Conservation (phyloP, 2,797 vertebrate genomes). For the Hozukius guyotensis region DNA sequence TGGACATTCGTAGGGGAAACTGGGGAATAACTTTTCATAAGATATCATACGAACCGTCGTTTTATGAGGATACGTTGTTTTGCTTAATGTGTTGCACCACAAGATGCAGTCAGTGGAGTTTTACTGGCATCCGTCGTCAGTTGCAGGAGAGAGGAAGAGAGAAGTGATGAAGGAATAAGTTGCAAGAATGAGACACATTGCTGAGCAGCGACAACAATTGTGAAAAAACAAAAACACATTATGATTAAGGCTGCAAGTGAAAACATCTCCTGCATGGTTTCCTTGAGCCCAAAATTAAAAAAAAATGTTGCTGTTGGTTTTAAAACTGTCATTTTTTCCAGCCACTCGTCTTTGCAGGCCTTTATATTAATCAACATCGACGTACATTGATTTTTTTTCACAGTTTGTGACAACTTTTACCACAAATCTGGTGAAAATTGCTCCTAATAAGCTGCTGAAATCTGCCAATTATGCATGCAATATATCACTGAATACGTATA, state of each 20-base stretch:
- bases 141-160: not conserved
- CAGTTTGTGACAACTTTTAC: not conserved
- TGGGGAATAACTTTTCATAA: too few species aligned
- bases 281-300: not conserved
- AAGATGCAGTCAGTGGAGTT: not conserved
- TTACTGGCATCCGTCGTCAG: not conserved
- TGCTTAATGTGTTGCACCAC: too few species aligned
- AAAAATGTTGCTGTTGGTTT: not conserved
- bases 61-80: accelerated
- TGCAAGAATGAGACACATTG: not conserved
- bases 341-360: not conserved
- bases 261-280: accelerated
- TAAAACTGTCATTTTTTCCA: not conserved
- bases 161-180: accelerated
- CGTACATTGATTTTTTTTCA: not conserved
- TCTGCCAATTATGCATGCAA: not conserved
- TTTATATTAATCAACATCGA: not conserved
- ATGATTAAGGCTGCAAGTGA: not conserved
- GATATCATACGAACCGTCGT: accelerated
- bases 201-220: not conserved
- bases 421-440: not conserved
- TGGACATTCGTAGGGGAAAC: too few species aligned
- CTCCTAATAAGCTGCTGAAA: not conserved
- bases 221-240: not conserved
- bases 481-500: not conserved